phyloP scores from a whole-genome alignment of 1,140 invertebrate species.

The Listronotus oregonensis region DNA sequence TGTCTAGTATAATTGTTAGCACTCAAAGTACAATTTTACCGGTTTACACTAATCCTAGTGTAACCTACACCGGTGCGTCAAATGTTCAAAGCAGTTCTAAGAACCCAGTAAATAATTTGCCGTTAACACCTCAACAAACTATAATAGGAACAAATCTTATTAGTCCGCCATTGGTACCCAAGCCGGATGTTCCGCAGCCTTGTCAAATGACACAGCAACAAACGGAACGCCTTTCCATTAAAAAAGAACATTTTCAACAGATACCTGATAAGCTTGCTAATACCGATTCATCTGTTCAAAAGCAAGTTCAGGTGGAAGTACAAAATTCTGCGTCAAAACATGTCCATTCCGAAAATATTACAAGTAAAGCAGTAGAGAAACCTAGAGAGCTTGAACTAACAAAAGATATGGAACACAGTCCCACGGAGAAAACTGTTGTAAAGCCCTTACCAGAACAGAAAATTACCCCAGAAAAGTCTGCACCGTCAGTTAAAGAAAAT shows the following conservation, averaged over 20 bases:
- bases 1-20: background rate
- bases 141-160: background rate
- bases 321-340: background rate
- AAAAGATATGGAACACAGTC: too few species aligned
- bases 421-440: too few species aligned
- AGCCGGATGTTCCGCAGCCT: background rate
- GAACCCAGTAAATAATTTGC: background rate
- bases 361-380: background rate
- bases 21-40: background rate
- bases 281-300: background rate
- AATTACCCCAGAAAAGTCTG: too few species aligned
- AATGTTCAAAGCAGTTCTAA: too few species aligned
- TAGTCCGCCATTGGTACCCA: background rate
- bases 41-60: background rate
- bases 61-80: background rate
- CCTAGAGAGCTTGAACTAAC: too few species aligned
- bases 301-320: background rate
- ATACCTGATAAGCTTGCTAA: background rate
- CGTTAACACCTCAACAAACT: background rate
- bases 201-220: too few species aligned
- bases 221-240: background rate
- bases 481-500: too few species aligned
- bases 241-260: conserved; percentile 7
- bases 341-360: background rate
- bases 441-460: too few species aligned